Evolutionary conservation across 1,140 invertebrate genomes (phyloP).

Genomic region (Harpegnathos saltator): DNA sequence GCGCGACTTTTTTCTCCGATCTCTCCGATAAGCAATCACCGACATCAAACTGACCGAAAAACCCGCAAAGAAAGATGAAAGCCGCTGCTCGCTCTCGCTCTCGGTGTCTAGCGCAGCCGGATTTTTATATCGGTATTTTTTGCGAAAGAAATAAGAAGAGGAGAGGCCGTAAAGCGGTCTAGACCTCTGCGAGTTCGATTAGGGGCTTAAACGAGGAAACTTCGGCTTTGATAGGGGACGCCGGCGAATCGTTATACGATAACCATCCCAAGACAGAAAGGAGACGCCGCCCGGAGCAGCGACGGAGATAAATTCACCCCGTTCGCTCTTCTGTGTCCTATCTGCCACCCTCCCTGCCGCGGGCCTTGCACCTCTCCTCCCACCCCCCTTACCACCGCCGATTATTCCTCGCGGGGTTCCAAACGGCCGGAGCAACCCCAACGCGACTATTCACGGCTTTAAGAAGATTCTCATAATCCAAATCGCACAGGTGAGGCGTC

Average conservation of each 20-base stretch:
- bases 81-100: no score
- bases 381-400: no score
- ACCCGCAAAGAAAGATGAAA: background rate
- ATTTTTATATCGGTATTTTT: background rate
- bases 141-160: background rate
- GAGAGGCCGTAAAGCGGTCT: background rate
- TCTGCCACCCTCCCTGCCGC: background rate
- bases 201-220: constrained; percentile 24
- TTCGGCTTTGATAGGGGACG: constrained; percentile 29
- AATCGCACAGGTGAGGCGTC: constrained; percentile 51
- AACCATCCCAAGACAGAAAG: constrained; percentile 17
- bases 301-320: background rate
- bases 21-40: background rate
- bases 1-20: background rate
- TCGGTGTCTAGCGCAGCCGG: no score
- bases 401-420: background rate
- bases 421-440: no score
- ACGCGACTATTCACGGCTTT: constrained; percentile 21
- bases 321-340: background rate
- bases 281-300: background rate
- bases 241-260: constrained; percentile 14
- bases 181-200: constrained; percentile 35
- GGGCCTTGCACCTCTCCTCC: background rate
- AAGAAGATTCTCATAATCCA: constrained; percentile 61
- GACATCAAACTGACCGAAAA: background rate